These are phyloP conservation scores for Pristionchus japonicus DNA, from an alignment of 2,888 invertebrate genomes.

Conservation along the genomic window DNA sequence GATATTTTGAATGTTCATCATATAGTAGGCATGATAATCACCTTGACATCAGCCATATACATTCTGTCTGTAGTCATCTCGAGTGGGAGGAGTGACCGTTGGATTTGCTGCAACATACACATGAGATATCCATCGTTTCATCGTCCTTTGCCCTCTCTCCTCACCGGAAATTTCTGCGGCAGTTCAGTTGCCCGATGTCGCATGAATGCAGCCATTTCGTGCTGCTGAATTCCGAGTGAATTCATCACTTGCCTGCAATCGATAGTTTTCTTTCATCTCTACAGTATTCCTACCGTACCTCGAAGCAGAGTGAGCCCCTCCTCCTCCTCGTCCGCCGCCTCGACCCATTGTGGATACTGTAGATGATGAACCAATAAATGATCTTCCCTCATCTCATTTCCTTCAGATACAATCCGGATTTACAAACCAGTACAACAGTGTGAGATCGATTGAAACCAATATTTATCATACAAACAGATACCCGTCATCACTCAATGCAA, in stretches of 20 bases:
- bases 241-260: conserved; percentile 65
- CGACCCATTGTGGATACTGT: conserved; percentile 38
- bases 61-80: conserved; percentile 60
- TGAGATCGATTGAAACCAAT: neutral
- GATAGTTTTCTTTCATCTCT: neutral
- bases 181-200: conserved; percentile 55
- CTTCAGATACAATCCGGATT: neutral
- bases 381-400: neutral
- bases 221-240: conserved; percentile 68
- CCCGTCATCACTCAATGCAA: neutral
- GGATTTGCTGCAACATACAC: conserved; percentile 56
- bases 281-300: conserved; percentile 21
- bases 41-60: conserved; percentile 66
- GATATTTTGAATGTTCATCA: no score
- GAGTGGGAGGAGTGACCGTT: conserved; percentile 57
- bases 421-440: neutral
- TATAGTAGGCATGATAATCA: neutral
- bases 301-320: conserved; percentile 1
- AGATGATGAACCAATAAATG: neutral
- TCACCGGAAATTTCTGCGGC: conserved; percentile 70
- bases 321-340: conserved; percentile 34
- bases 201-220: conserved; percentile 66
- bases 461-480: conserved; percentile 2
- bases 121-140: no score
- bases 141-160: neutral